Conservation (phyloP, 1,140 invertebrate genomes). For the Bombus vancouverensis region DNA sequence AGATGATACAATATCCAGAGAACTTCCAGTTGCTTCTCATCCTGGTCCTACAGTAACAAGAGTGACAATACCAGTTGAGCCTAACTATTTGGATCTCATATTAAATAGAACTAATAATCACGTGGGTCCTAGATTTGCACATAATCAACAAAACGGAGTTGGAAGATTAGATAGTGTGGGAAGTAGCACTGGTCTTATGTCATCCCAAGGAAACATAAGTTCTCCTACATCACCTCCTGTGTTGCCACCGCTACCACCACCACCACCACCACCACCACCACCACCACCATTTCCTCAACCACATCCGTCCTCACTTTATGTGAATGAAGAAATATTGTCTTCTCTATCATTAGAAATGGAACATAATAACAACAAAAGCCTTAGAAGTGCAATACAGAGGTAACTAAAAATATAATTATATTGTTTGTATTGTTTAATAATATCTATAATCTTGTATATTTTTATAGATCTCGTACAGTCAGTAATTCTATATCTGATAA, state of each 20-base stretch:
- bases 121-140: conserved; percentile 70
- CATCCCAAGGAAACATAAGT: conserved; percentile 82
- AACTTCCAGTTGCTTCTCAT: conserved; percentile 75
- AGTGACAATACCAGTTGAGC: conserved; percentile 78
- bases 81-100: conserved; percentile 83
- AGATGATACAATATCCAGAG: conserved; percentile 79
- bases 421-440: neutral
- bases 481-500: conserved; percentile 74
- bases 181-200: conserved; percentile 83
- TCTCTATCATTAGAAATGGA: conserved; percentile 75
- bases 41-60: conserved; percentile 73
- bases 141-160: conserved; percentile 81
- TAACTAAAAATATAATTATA: conserved; percentile 45
- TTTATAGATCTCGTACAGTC: conserved; percentile 73
- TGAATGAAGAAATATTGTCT: conserved; percentile 78
- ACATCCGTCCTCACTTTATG: conserved; percentile 78
- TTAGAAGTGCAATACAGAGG: conserved; percentile 76
- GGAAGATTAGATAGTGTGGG: conserved; percentile 78
- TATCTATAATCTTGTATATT: conserved; percentile 10
- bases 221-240: conserved; percentile 78
- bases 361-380: conserved; percentile 80
- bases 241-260: conserved; percentile 71
- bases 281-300: conserved; percentile 70
- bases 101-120: conserved; percentile 75
- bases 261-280: conserved; percentile 74